phyloP scores from a whole-genome alignment of 2,888 invertebrate genomes.

The Argyresthia goedartella region DNA sequence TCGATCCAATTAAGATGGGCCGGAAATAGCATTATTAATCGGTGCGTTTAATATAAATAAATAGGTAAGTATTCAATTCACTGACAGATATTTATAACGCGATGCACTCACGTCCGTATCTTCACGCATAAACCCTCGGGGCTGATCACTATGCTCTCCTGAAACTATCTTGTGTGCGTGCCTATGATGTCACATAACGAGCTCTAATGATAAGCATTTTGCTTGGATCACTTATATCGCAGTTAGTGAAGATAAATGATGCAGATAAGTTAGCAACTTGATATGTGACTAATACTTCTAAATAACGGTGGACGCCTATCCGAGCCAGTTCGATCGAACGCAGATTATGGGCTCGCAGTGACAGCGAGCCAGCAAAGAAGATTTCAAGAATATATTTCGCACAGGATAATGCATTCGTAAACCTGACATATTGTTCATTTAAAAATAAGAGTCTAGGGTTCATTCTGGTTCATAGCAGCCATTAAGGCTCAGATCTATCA shows the following conservation, averaged over 20 bases:
- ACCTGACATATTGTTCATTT: not conserved
- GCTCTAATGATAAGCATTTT: not conserved
- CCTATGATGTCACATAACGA: not conserved
- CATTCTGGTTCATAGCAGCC: not conserved
- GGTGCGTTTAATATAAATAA: no score
- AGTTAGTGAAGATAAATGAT: constrained; percentile 50
- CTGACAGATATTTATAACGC: no score
- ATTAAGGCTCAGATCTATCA: not conserved
- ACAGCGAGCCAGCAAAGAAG: no score
- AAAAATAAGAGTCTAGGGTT: not conserved
- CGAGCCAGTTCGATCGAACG: no score
- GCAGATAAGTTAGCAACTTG: constrained; percentile 29
- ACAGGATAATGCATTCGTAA: not conserved
- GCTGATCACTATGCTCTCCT: not conserved
- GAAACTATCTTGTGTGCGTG: not conserved
- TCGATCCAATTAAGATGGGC: no score
- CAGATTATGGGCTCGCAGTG: no score
- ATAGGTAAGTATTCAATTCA: no score
- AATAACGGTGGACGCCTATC: no score
- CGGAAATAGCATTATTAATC: no score
- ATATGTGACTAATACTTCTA: constrained; percentile 5
- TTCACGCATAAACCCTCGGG: no score
- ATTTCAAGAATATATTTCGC: not conserved
- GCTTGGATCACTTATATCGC: constrained; percentile 39
- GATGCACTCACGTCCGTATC: no score